Base-by-base conservation (phyloP, 1,140 invertebrate genomes). In the Pararge aegeria region DNA sequence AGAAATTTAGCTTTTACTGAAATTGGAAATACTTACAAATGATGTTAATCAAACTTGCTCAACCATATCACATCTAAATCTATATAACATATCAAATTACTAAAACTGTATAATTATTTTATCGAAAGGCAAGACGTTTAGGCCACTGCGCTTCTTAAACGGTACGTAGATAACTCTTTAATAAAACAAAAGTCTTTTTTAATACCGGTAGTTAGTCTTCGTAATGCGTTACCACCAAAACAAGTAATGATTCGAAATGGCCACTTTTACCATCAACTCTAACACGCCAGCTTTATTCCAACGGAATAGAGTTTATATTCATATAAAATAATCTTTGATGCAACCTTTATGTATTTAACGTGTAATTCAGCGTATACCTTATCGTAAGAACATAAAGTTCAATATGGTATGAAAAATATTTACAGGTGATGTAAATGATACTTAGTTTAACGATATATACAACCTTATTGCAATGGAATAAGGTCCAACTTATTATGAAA, bases 201-300 rank as follows among this genome's bases (percentile, higher is more conserved):
- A 49, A 49, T 49, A 49, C 21, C 46, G 46, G 46, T 49, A 49
- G 20, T 49, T 49, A 49, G 24, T n/a, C 46, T 15, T 49, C 46
- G 18, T 29, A 49, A 49, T 27, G 46, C 21, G 46, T 29, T 49
- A 49, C 46, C 18, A 21, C 20, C 44, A 29, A 49, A 49, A 49
- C 20, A 27, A 49, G 44, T 21, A 20, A 4, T 21, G 44, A 49
- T 49, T 49, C 24, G 21, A 49, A 27, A n/a, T 15, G 42, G 16
- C 7, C 46, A 49, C 46, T 49, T 49, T 49, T 49, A 29, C 46
- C 46, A 49, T 27, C 21, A 16, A 46, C 2, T 20, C 3, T 16
- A 46, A 46, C 15, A 7, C 10, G 10, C 19, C 40, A 5, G 13
- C 21, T 20, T 34, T 51, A 51, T 51, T 34, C 18, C 49, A 51